Evolutionary conservation across 1,140 invertebrate genomes (phyloP).

Genomic region (Matsumurasca onukii): DNA sequence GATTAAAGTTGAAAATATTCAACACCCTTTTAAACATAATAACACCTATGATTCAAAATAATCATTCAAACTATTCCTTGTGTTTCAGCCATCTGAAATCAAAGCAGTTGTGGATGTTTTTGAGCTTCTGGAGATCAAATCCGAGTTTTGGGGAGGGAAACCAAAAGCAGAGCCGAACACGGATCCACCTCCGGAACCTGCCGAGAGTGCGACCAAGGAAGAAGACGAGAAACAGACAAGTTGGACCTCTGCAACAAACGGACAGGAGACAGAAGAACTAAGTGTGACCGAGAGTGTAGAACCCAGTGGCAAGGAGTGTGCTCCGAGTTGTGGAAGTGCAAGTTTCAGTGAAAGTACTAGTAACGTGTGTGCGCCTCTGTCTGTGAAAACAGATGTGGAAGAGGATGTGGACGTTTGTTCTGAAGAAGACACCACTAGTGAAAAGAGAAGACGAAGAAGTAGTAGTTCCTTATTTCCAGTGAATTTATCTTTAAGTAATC

Average conservation of each 20-base stretch:
- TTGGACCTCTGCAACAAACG: slow-evolving; percentile 25
- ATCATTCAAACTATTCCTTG: no score
- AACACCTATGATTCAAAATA: no score
- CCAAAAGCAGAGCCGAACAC: slow-evolving; percentile 10
- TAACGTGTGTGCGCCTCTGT: slow-evolving; percentile 30
- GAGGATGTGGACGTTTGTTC: slow-evolving; percentile 24
- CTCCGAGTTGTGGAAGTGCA: slow-evolving; percentile 21
- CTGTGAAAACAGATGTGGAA: slow-evolving; percentile 41
- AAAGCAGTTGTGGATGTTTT: slow-evolving; percentile 78
- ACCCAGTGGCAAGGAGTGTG: slow-evolving; percentile 17
- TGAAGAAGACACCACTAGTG: slow-evolving; percentile 15
- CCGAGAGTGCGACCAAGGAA: slow-evolving; percentile 20
- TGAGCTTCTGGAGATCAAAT: slow-evolving; percentile 79
- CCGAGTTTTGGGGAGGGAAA: slow-evolving; percentile 60
- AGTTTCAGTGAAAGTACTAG: slow-evolving; percentile 45
- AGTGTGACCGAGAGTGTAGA: slow-evolving; percentile 5
- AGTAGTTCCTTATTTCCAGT: slow-evolving; percentile 64
- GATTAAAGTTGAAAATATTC: no score
- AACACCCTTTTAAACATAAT: no score
- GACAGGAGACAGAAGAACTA: slow-evolving; percentile 46
- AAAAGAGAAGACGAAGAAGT: slow-evolving; percentile 32
- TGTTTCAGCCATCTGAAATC: slow-evolving; percentile 73
- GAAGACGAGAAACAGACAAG: slow-evolving; percentile 1
- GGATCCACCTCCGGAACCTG: slow-evolving; percentile 17
- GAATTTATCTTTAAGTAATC: slow-evolving; percentile 64